These are phyloP conservation scores for Thamnophis elegans DNA, from an alignment of 2,797 vertebrate species.

Conservation along the genomic window DNA sequence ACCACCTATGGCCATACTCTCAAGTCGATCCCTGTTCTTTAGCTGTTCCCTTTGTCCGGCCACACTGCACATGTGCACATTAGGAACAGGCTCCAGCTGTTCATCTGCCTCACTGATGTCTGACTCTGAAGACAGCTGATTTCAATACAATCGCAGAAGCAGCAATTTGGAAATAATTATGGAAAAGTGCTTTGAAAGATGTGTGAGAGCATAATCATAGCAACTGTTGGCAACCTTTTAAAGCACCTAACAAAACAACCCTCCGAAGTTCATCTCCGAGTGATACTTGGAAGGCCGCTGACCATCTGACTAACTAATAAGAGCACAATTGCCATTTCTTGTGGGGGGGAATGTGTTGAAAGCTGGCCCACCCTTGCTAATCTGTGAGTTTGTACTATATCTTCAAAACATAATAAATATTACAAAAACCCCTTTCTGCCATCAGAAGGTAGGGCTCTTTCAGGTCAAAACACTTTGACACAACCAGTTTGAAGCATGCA, in stretches of 20 bases:
- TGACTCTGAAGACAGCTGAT: too few relatives aligned
- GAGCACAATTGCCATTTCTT: neutral
- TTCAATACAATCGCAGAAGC: neutral
- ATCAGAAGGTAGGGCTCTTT: neutral
- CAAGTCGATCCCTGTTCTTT: too few relatives aligned
- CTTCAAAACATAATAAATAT: neutral
- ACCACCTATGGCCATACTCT: too few relatives aligned
- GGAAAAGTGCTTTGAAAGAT: neutral
- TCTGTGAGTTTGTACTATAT: neutral
- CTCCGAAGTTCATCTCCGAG: neutral
- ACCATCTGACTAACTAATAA: neutral
- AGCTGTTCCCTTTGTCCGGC: too few relatives aligned
- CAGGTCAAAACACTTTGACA: neutral
- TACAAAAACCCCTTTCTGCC: neutral
- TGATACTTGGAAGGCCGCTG: neutral
- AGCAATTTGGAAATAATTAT: neutral
- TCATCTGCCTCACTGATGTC: too few relatives aligned
- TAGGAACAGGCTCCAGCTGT: too few relatives aligned
- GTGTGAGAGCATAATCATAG: neutral
- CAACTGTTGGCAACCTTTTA: neutral
- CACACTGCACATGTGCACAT: too few relatives aligned
- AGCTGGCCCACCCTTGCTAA: neutral
- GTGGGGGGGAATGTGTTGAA: neutral
- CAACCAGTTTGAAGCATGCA: fast-evolving
- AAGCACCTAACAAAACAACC: neutral